phyloP scores from a whole-genome alignment of 92 coral and sea anemone species.

The Epizoanthus scotinus region DNA sequence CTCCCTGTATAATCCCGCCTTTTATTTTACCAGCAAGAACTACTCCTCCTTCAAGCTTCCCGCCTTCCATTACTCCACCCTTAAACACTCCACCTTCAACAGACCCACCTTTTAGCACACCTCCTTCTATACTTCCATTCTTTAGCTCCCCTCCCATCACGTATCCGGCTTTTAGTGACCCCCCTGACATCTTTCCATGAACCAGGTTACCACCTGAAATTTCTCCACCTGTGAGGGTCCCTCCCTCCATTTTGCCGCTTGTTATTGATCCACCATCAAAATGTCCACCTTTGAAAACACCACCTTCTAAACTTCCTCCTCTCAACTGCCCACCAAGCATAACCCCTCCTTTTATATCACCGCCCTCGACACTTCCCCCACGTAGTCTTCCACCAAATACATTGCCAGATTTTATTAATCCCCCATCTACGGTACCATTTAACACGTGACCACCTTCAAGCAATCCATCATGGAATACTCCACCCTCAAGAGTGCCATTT shows the following conservation, averaged over 20 bases:
- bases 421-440: slow-evolving; percentile 90
- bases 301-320: slow-evolving; percentile 82
- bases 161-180: slow-evolving; percentile 82
- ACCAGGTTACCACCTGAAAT: slow-evolving; percentile 75
- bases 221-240: slow-evolving; percentile 73
- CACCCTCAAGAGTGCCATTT: slow-evolving; percentile 95
- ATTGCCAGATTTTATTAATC: slow-evolving; percentile 76
- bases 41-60: slow-evolving; percentile 85
- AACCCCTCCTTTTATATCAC: slow-evolving; percentile 77
- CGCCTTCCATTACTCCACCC: slow-evolving; percentile 98
- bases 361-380: slow-evolving; percentile 88
- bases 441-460: slow-evolving; percentile 86
- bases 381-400: slow-evolving; percentile 80
- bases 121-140: slow-evolving; percentile 95
- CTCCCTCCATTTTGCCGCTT: slow-evolving; percentile 88
- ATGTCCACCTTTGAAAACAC: slow-evolving; percentile 78
- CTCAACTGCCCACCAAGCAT: slow-evolving; percentile 73
- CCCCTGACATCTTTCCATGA: slow-evolving; percentile 87
- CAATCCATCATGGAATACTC: slow-evolving; percentile 74
- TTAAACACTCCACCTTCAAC: slow-evolving; percentile 90
- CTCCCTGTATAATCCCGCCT: slow-evolving; percentile 95
- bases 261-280: slow-evolving; percentile 69
- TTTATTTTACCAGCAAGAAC: slow-evolving; percentile 92
- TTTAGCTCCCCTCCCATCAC: slow-evolving; percentile 88
- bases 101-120: slow-evolving; percentile 81